These are phyloP conservation scores for Cephus spinipes DNA, from an alignment of 2,888 invertebrate species.

Conservation along the genomic window DNA sequence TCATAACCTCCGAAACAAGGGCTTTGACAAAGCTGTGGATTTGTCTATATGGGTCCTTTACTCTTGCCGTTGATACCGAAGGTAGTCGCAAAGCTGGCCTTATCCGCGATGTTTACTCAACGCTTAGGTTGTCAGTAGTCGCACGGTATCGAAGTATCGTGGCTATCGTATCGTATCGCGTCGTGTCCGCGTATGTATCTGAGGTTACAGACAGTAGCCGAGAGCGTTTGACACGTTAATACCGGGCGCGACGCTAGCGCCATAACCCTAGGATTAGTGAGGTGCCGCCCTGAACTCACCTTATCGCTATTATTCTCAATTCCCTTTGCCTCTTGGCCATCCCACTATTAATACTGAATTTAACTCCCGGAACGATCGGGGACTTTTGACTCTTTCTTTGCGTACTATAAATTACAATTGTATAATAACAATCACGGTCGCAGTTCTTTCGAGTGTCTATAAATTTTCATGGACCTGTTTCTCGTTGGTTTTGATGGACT, in stretches of 20 bases:
- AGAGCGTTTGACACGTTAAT: conserved; percentile 24
- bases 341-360: background rate
- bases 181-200: conserved; percentile 14
- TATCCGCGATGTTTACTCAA: conserved; percentile 24
- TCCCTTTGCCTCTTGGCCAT: background rate
- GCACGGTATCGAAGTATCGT: conserved; percentile 14
- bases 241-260: conserved; percentile 18
- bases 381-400: background rate
- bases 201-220: conserved; percentile 23
- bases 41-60: background rate
- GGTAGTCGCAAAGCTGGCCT: conserved; percentile 10
- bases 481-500: background rate
- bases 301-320: conserved; percentile 15
- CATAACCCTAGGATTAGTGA: conserved; percentile 21
- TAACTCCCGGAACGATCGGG: background rate
- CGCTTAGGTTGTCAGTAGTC: conserved; percentile 23
- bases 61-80: background rate
- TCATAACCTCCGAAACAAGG: background rate
- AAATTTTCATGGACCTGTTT: background rate
- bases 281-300: conserved; percentile 4
- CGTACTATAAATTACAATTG: background rate
- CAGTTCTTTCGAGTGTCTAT: background rate
- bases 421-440: conserved; percentile 1
- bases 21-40: background rate
- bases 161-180: conserved; percentile 10